Conservation (phyloP, 2,797 vertebrate genomes). For the Gallinago nigripennis region DNA sequence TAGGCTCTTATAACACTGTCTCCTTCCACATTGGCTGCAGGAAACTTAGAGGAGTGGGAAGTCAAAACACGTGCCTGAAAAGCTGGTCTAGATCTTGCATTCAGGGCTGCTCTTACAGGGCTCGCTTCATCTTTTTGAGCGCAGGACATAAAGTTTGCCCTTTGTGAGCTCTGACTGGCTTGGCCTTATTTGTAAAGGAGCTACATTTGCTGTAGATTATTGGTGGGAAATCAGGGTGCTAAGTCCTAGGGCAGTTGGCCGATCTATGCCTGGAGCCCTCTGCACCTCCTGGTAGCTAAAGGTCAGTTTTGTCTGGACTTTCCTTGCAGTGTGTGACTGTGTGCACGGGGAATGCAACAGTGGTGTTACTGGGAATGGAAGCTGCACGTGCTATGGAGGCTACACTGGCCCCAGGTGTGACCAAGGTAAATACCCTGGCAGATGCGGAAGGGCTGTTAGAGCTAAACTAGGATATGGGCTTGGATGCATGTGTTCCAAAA, state of each 20-base stretch:
- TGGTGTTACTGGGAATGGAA: constrained; percentile 82
- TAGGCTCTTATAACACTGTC: background rate
- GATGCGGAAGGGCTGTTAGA: background rate
- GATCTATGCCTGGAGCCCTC: background rate
- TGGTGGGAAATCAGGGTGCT: background rate
- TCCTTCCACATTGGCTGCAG: background rate
- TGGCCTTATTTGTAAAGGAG: background rate
- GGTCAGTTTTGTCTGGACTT: background rate
- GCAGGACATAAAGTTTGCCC: background rate
- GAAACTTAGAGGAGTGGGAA: background rate
- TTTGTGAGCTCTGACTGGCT: background rate
- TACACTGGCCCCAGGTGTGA: constrained; percentile 87
- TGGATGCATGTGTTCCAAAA: background rate
- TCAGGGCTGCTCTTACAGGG: background rate
- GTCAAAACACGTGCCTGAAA: background rate
- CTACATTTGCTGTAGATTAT: background rate
- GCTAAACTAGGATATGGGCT: background rate
- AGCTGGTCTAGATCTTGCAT: background rate
- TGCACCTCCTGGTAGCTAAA: background rate
- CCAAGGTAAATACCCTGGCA: constrained; percentile 75
- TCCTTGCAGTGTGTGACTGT: constrained; percentile 85
- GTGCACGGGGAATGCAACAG: constrained; percentile 82
- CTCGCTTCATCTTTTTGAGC: background rate
- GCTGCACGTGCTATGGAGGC: constrained; percentile 89
- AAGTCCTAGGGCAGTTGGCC: background rate